These are phyloP conservation scores for Nudaria mundana DNA, from an alignment of 2,888 invertebrate species.

Conservation along the genomic window DNA sequence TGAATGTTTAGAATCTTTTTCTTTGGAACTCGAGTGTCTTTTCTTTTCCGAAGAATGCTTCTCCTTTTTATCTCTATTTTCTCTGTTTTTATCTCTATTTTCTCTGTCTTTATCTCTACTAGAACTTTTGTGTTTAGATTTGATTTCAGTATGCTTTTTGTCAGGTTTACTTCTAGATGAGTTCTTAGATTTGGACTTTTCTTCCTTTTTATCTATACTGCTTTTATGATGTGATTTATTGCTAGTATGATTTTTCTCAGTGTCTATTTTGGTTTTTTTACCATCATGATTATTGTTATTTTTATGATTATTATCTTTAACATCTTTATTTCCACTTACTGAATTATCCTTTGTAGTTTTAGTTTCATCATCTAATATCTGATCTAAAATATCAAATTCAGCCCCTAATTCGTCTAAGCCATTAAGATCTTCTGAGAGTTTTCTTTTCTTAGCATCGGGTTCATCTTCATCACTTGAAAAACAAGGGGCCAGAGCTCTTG, in stretches of 20 bases:
- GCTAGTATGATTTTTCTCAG: constrained; percentile 30
- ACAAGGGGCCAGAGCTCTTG: constrained; percentile 65
- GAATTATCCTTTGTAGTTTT: constrained; percentile 20
- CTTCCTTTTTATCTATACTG: constrained; percentile 42
- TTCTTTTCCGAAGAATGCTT: constrained; percentile 44
- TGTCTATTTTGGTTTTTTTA: constrained; percentile 14
- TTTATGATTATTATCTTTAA: constrained; percentile 21
- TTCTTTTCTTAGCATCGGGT: constrained; percentile 60
- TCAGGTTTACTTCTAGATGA: constrained; percentile 37
- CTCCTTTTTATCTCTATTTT: constrained; percentile 48
- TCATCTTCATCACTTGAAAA: constrained; percentile 79
- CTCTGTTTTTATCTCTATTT: constrained; percentile 50
- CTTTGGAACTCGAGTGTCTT: constrained; percentile 42
- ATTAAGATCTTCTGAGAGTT: constrained; percentile 63
- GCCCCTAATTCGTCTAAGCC: constrained; percentile 71
- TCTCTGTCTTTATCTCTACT: constrained; percentile 51
- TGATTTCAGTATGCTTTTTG: constrained; percentile 44
- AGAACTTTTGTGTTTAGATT: constrained; percentile 57
- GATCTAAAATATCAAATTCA: constrained; percentile 76
- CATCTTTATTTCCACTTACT: constrained; percentile 9
- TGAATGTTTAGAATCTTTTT: constrained; percentile 38
- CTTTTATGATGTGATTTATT: constrained; percentile 41
- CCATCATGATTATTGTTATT: constrained; percentile 30
- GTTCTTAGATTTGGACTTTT: constrained; percentile 38
- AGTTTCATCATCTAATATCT: constrained; percentile 76